These are phyloP conservation scores for Pararge aegeria DNA, from an alignment of 1,140 invertebrate species.

Conservation along the genomic window DNA sequence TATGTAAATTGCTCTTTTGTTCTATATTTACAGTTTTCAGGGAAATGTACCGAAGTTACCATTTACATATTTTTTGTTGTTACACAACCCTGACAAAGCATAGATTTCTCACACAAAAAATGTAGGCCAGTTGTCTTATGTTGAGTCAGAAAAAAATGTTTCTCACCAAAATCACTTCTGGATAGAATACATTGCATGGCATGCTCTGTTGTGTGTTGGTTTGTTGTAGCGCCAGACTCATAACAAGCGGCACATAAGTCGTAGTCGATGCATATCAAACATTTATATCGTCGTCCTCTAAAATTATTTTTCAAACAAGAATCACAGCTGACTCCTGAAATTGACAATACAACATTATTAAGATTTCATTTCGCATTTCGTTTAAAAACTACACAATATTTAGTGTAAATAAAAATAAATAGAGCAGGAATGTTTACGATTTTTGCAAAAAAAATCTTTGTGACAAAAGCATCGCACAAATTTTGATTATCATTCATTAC, in stretches of 20 bases:
- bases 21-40: too few species aligned
- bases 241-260: conserved; percentile 98
- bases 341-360: conserved; percentile 46
- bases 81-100: conserved; percentile 9
- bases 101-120: conserved; percentile 26
- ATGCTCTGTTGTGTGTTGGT: conserved; percentile 96
- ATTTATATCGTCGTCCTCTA: conserved; percentile 97
- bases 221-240: conserved; percentile 95
- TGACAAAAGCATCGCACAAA: conserved; percentile 77
- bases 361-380: conserved; percentile 14
- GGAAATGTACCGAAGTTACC: too few species aligned
- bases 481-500: conserved; percentile 81
- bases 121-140: conserved; percentile 38
- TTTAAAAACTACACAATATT: conserved; percentile 21
- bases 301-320: conserved; percentile 99
- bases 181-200: conserved; percentile 99
- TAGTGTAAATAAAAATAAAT: conserved; percentile 11
- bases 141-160: conserved; percentile 34
- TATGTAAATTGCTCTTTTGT: too few species aligned
- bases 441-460: conserved; percentile 54
- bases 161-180: conserved; percentile 95
- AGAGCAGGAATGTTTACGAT: conserved; percentile 29
- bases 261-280: conserved; percentile 99
- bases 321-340: conserved; percentile 98
- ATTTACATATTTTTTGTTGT: neutral